Percentiles rank a stretch among this genome's conserved stretches.
phyloP scores from a whole-genome alignment of 2,797 vertebrate genomes.

The Urocyon cinereoargenteus region DNA sequence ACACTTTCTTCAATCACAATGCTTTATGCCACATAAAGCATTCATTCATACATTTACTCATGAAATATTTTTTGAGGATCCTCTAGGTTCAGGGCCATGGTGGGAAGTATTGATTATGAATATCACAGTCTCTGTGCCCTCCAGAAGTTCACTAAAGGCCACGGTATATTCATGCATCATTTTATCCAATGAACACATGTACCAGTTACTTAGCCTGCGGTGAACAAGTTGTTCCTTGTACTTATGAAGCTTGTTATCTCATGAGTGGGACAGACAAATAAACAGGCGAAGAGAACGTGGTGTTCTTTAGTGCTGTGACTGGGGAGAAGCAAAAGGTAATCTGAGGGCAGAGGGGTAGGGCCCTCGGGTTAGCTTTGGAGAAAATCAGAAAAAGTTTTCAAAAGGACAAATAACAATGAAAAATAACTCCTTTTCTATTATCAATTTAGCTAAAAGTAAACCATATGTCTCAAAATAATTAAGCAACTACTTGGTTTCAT shows the following conservation, averaged over 20 bases:
- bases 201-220: neutral
- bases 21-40: neutral
- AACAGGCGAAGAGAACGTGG: neutral
- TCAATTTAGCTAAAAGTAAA: neutral
- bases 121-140: neutral
- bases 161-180: neutral
- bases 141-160: neutral
- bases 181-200: neutral
- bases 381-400: neutral
- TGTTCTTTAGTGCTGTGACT: neutral
- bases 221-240: neutral
- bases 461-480: neutral
- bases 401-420: neutral
- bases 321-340: neutral
- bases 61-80: neutral
- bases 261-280: neutral
- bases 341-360: neutral
- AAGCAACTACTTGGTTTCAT: conserved; percentile 43
- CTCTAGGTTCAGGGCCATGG: neutral
- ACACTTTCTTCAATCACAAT: neutral
- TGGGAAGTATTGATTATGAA: neutral
- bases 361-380: neutral
- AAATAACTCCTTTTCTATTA: neutral
- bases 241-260: neutral
- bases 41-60: neutral